phyloP scores from a whole-genome alignment of 2,888 invertebrate genomes.

The Phengaris alcon region DNA sequence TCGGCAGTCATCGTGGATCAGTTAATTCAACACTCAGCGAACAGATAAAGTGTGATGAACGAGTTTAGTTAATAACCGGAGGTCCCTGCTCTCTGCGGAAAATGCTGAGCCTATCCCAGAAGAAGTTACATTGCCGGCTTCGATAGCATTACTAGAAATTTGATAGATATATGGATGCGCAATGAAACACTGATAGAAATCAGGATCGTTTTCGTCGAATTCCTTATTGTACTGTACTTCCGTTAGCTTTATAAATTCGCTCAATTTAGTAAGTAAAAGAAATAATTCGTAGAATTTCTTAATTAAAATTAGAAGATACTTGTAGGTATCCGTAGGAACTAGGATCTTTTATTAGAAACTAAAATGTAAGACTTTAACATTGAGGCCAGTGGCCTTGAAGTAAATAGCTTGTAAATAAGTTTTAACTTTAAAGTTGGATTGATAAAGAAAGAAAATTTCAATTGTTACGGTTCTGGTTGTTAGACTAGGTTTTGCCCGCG shows the following conservation, averaged over 20 bases:
- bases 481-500: too few relatives aligned
- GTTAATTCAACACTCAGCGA: not conserved
- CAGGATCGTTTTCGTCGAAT: not conserved
- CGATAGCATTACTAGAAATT: too few relatives aligned
- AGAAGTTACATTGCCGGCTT: not conserved
- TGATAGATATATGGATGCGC: not conserved
- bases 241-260: not conserved
- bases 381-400: too few relatives aligned
- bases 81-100: not conserved
- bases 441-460: too few relatives aligned
- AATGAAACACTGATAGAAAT: not conserved
- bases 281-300: not conserved
- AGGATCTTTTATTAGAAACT: too few relatives aligned
- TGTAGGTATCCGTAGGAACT: not conserved
- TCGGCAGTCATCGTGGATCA: not conserved
- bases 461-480: too few relatives aligned
- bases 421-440: too few relatives aligned
- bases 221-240: not conserved
- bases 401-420: too few relatives aligned
- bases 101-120: not conserved
- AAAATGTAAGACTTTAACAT: not conserved
- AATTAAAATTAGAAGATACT: not conserved
- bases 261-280: not conserved
- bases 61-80: not conserved
- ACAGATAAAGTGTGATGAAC: not conserved